These are phyloP conservation scores for Sinelater perroti DNA, from an alignment of 2,888 invertebrate species.

Conservation along the genomic window DNA sequence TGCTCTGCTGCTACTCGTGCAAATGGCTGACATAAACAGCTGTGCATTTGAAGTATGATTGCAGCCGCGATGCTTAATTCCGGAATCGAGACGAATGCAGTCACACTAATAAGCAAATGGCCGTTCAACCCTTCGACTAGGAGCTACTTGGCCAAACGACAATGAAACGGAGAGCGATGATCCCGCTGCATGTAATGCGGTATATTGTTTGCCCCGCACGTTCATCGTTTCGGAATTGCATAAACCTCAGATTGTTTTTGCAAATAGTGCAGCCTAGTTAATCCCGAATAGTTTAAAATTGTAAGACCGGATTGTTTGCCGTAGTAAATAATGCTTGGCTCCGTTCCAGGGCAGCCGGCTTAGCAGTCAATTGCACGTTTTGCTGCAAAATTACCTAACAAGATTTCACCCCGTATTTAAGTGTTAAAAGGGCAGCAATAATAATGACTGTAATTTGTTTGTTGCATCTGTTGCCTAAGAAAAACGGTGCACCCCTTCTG, in stretches of 20 bases:
- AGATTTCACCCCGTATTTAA: too few species aligned
- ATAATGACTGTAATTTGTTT: too few species aligned
- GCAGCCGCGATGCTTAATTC: slow-evolving; percentile 17
- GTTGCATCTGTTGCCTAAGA: too few species aligned
- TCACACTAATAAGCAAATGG: slow-evolving; percentile 5
- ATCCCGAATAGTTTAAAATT: slow-evolving; percentile 2
- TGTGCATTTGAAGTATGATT: slow-evolving; percentile 25
- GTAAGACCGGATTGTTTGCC: background rate
- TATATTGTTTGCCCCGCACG: too few species aligned
- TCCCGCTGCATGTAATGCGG: too few species aligned
- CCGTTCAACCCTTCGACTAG: too few species aligned
- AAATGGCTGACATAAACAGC: slow-evolving; percentile 23
- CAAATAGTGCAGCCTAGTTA: background rate
- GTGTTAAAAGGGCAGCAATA: too few species aligned
- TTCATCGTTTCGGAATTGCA: too few species aligned
- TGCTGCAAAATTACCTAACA: background rate
- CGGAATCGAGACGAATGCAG: slow-evolving; percentile 13
- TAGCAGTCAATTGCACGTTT: background rate
- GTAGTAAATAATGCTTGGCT: slow-evolving; percentile 1
- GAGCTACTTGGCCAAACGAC: too few species aligned
- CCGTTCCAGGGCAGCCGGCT: background rate
- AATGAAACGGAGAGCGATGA: too few species aligned
- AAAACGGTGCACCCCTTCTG: too few species aligned
- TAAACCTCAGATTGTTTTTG: background rate
- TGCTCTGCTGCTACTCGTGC: slow-evolving; percentile 22